phyloP scores from a whole-genome alignment of 2,113 vertebrate species.

The Egretta garzetta region DNA sequence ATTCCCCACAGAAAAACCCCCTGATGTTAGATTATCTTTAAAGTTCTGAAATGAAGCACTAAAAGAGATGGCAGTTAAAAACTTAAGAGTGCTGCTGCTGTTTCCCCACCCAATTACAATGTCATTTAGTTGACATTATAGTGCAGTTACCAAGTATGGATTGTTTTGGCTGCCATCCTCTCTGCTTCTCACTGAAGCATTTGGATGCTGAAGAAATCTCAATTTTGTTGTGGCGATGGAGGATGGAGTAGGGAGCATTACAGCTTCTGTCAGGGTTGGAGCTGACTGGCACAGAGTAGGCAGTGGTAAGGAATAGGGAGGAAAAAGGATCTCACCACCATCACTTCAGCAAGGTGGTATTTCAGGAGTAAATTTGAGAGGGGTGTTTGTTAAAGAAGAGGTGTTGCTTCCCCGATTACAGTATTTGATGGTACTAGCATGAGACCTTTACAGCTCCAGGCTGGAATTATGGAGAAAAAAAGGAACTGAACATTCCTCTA shows the following conservation, averaged over 20 bases:
- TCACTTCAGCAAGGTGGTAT: background rate
- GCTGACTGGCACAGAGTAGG: background rate
- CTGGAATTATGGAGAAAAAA: background rate
- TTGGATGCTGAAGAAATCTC: background rate
- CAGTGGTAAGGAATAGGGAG: background rate
- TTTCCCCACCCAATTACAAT: background rate
- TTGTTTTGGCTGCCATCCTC: background rate
- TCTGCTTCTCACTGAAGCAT: background rate
- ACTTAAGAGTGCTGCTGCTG: background rate
- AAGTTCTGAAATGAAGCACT: background rate
- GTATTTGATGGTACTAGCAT: background rate
- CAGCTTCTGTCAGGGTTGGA: background rate
- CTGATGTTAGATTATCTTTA: background rate
- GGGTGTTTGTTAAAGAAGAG: background rate
- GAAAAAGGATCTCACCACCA: background rate
- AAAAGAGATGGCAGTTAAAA: background rate
- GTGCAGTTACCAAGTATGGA: background rate
- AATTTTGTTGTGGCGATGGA: background rate
- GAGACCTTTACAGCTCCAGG: background rate
- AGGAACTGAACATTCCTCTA: background rate
- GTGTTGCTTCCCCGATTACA: background rate
- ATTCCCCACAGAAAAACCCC: fast-evolving
- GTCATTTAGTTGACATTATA: background rate
- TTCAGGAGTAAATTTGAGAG: background rate
- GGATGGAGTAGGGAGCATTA: background rate